Conservation (phyloP, 2,888 invertebrate species). For the Stenchaetothrips biformis region DNA sequence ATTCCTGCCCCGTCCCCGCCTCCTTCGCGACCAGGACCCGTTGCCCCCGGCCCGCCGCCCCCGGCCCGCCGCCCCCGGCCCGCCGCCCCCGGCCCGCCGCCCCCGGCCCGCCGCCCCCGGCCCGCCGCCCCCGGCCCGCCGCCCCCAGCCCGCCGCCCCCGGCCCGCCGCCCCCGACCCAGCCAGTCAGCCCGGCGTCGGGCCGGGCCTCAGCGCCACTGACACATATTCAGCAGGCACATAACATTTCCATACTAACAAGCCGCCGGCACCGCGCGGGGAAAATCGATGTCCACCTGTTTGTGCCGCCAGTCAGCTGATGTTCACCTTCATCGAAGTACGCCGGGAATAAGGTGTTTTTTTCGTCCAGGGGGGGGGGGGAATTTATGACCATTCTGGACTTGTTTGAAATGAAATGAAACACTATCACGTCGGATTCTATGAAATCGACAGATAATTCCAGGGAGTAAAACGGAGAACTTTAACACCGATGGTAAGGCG, state of each 20-base stretch:
- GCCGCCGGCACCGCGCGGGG: background rate
- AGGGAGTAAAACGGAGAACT: no score
- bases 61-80: background rate
- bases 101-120: background rate
- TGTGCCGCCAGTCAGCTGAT: constrained; percentile 1
- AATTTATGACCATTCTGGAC: no score
- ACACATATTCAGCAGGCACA: constrained; percentile 24
- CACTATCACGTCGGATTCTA: no score
- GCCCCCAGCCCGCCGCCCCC: background rate
- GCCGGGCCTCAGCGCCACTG: background rate
- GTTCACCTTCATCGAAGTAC: background rate
- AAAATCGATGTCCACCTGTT: constrained; percentile 24
- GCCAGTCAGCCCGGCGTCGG: no score
- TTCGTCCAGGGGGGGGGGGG: no score
- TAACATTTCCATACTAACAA: constrained; percentile 25
- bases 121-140: background rate
- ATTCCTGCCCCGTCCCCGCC: no score
- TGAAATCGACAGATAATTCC: no score
- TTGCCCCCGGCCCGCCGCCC: no score
- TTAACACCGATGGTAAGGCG: no score
- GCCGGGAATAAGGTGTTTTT: background rate
- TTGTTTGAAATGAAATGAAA: no score
- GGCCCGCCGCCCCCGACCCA: background rate
- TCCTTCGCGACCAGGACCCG: no score
- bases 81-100: background rate